These are phyloP conservation scores for Lamellibrachia columna DNA, from an alignment of 2,888 invertebrate genomes.

Conservation along the genomic window DNA sequence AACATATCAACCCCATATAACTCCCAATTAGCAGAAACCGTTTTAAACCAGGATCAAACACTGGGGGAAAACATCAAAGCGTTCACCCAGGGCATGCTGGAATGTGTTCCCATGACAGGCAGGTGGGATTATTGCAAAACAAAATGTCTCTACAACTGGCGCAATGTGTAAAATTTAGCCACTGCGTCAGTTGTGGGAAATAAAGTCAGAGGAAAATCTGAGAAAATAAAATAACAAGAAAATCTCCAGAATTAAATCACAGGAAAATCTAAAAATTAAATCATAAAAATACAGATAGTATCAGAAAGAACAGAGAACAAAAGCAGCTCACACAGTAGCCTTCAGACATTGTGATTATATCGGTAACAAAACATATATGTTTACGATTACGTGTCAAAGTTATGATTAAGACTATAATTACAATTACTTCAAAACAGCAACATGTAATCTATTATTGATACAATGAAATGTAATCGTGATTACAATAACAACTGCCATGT, in stretches of 20 bases:
- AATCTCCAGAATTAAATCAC: background rate
- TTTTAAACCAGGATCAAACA: background rate
- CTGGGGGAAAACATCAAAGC: background rate
- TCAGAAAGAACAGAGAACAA: background rate
- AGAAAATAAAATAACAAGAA: background rate
- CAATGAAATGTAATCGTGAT: background rate
- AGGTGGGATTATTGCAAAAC: background rate
- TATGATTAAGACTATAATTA: background rate
- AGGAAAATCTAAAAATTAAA: background rate
- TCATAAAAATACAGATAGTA: background rate
- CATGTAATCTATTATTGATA: background rate
- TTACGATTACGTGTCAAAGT: background rate
- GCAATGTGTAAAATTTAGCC: no score
- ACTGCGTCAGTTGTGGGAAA: background rate
- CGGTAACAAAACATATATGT: background rate
- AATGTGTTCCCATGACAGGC: background rate
- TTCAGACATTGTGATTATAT: background rate
- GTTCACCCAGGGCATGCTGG: background rate
- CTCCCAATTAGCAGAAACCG: background rate
- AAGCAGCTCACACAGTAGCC: background rate
- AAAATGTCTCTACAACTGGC: background rate
- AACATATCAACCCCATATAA: background rate
- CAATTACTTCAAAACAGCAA: background rate
- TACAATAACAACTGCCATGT: background rate
- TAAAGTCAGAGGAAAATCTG: background rate